phyloP scores from a whole-genome alignment of 2,113 vertebrate species.

The Sinocyclocheilus maitianheensis region DNA sequence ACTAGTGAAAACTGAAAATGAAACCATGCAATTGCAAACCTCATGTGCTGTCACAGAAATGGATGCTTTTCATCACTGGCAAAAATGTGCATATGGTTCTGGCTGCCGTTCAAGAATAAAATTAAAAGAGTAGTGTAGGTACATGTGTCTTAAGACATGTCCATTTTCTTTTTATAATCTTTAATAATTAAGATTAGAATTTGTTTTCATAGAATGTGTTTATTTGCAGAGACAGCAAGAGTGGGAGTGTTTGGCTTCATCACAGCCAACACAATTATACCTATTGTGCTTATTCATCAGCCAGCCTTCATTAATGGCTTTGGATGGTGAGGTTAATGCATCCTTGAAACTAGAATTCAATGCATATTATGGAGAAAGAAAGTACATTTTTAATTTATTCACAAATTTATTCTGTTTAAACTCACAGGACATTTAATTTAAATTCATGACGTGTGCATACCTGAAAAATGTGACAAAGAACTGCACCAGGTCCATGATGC shows the following conservation, averaged over 20 bases:
- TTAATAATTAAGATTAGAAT: too few relatives aligned
- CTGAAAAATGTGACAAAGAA: slow-evolving; percentile 96
- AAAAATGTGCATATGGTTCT: not conserved
- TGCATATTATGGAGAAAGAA: not conserved
- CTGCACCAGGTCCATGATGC: slow-evolving; percentile 95
- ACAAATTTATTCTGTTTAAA: not conserved
- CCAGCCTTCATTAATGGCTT: not conserved
- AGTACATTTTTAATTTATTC: not conserved
- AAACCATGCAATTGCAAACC: slow-evolving; percentile 4
- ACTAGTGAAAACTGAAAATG: slow-evolving; percentile 11
- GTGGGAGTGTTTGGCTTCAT: slow-evolving; percentile 64
- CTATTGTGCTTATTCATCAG: slow-evolving; percentile 16
- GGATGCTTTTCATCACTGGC: not conserved
- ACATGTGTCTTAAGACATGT: too few relatives aligned
- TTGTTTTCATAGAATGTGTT: not conserved
- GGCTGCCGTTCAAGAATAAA: not conserved
- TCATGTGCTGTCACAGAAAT: slow-evolving; percentile 14
- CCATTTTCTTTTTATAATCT: too few relatives aligned
- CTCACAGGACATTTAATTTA: not conserved
- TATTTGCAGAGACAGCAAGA: slow-evolving; percentile 36
- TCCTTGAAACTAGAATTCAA: not conserved
- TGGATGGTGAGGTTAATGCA: not conserved
- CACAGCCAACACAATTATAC: slow-evolving; percentile 58
- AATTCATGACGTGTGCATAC: slow-evolving; percentile 61
- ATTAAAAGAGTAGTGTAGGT: not conserved